Evolutionary conservation across 1,140 invertebrate genomes (phyloP).

Genomic region (Trinorchestia longiramus): DNA sequence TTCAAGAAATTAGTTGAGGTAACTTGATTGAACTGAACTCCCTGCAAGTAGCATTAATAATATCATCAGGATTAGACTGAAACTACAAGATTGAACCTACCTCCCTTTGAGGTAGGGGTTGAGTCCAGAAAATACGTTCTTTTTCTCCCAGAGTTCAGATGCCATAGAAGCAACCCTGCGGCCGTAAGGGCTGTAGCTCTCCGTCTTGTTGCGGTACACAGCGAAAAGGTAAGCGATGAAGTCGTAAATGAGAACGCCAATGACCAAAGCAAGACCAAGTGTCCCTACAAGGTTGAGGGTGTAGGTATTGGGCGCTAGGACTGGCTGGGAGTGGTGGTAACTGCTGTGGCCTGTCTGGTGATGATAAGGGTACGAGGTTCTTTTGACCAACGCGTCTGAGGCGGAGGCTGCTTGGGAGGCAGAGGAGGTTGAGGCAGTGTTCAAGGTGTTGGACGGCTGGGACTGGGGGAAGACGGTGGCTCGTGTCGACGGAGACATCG

Average conservation of each 20-base stretch:
- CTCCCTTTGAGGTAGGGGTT: slow-evolving; percentile 40
- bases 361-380: neutral
- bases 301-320: slow-evolving; percentile 7
- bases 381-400: neutral
- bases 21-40: neutral
- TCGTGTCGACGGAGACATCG: slow-evolving; percentile 12
- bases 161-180: neutral
- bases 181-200: slow-evolving; percentile 29
- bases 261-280: slow-evolving; percentile 20
- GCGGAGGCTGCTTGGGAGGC: neutral
- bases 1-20: neutral
- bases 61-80: neutral
- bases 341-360: neutral
- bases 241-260: slow-evolving; percentile 21
- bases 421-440: too few relatives aligned
- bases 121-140: slow-evolving; percentile 11
- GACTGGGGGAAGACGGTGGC: slow-evolving; percentile 16
- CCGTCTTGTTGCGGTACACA: slow-evolving; percentile 33
- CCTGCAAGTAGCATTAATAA: neutral
- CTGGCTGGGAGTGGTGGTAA: neutral
- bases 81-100: neutral
- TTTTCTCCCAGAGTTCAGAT: slow-evolving; percentile 23
- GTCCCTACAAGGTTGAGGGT: slow-evolving; percentile 35
- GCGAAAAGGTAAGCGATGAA: slow-evolving; percentile 45
- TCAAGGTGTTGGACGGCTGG: neutral